Conservation (phyloP, 2,113 vertebrate species). For the Hemiprocne comata region DNA sequence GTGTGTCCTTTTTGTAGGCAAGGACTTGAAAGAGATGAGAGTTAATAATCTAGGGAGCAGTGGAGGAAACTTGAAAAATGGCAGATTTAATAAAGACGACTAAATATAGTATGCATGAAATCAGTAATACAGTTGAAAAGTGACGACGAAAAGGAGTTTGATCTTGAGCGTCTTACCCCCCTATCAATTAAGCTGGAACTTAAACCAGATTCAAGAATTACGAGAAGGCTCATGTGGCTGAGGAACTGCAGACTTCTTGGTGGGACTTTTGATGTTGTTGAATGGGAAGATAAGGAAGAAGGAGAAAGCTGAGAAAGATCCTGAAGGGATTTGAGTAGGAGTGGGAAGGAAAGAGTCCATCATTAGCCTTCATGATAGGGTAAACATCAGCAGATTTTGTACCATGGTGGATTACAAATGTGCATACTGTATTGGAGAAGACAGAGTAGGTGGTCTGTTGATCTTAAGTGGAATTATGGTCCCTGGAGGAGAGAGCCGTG, state of each 20-base stretch:
- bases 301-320: conserved; percentile 34
- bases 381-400: not conserved
- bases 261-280: conserved; percentile 28
- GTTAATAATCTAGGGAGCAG: not conserved
- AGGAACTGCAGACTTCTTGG: not conserved
- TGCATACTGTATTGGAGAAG: not conserved
- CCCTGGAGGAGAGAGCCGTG: not conserved
- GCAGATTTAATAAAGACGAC: not conserved
- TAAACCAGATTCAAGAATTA: not conserved
- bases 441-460: not conserved
- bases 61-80: conserved; percentile 5
- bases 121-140: not conserved
- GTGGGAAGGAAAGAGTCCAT: conserved; percentile 22
- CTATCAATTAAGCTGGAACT: not conserved
- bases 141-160: not conserved
- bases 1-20: not conserved
- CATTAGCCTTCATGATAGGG: not conserved
- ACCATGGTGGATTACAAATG: not conserved
- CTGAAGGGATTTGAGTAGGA: conserved; percentile 51
- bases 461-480: not conserved
- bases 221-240: not conserved
- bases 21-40: not conserved
- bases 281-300: conserved; percentile 27
- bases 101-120: not conserved
- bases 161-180: too few relatives aligned